Evolutionary conservation across 2,797 vertebrate genomes (phyloP).

Genomic region (Acestrorhynchus altus): DNA sequence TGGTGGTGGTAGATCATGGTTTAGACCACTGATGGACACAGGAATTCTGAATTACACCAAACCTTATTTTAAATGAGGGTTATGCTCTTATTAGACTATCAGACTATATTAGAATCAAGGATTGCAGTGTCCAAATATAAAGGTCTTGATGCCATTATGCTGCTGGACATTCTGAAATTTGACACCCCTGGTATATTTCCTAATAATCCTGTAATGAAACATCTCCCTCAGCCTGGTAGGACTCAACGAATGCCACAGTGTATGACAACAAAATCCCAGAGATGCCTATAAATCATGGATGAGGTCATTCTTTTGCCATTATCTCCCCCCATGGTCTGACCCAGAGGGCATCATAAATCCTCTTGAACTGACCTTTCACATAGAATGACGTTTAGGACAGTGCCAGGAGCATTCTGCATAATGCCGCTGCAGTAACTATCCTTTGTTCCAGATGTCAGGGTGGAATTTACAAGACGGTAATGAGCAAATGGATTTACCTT

Average conservation of each 20-base stretch:
- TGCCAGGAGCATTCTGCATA: slow-evolving; percentile 16
- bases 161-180: neutral
- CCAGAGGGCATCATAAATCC: slow-evolving; percentile 26
- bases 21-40: too few species aligned
- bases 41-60: too few species aligned
- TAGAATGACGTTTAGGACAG: slow-evolving; percentile 22
- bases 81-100: too few species aligned
- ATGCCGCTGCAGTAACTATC: neutral
- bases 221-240: neutral
- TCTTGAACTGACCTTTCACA: slow-evolving; percentile 31
- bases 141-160: neutral
- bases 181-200: neutral
- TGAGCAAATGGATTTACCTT: neutral
- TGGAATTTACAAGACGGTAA: neutral
- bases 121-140: neutral
- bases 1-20: too few species aligned
- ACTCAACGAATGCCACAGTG: neutral
- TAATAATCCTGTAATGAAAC: neutral
- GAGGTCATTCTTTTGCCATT: neutral
- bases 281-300: neutral
- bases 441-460: slow-evolving; percentile 16
- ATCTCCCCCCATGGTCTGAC: neutral
- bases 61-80: too few species aligned
- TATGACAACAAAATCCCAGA: neutral
- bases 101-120: too few species aligned